Base-by-base conservation (phyloP, 2,797 vertebrate species). In the Benthosema pterotum region DNA sequence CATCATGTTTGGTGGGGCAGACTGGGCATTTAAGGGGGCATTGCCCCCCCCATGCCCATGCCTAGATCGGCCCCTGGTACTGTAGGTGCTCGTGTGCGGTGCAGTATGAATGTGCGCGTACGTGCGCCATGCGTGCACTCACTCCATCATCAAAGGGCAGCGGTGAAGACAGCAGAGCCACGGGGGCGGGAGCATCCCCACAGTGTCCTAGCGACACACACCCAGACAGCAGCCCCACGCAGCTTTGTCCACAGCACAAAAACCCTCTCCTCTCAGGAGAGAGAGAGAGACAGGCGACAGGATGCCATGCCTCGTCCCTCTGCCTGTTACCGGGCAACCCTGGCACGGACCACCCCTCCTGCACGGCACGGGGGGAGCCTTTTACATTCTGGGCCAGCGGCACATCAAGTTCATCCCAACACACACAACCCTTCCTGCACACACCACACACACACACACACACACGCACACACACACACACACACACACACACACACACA, bases 281-380 rank as follows among this genome's bases (percentile, higher is more conserved):
- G 42, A 65, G 52, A 63, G 74, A 70, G 72, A 77, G 46, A 52
- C 12, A 52, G 42, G 58, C n/a, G 58, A 79, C 74, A 80, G 79
- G 83, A 82, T 82, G 83, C 84, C 91, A 85, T 91, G 91, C 87
- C 90, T 88, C 84, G 79, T 87, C 86, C 82, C 77, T 87, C 72
- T 85, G 84, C 80, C 81, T 53, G 90, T 96, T 91, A 91, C 94
- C 74, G 75, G 91, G 92, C 90, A 96, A 95, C 94, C 67, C 73
- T 95, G 93, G 88, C 93, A 92, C 60, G 59, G 65, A 75, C 68
- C 59, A 58, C 63, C 63, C 67, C 75, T 69, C 60, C 52, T 74
- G 80, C 74, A 65, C 75, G 46, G 80, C 74, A 65, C 75, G 46
- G 70, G 79, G 46, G 70, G 79, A 76, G 89, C 75, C 80, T 79